Base-by-base conservation (phyloP, 2,113 vertebrate genomes). In the Brienomyrus longianalis region DNA sequence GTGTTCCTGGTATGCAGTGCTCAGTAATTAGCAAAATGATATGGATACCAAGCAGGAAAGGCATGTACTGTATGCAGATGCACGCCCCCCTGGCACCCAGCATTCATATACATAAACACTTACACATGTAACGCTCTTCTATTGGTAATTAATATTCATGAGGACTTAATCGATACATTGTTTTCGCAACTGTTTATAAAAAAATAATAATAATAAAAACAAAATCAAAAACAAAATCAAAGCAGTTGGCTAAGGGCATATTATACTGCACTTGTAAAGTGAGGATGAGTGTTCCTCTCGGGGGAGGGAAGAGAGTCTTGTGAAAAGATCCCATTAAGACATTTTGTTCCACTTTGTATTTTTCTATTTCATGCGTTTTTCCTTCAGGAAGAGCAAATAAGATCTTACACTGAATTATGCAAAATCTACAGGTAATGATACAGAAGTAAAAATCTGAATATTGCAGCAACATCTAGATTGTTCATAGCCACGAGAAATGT, bases 91-190 rank as follows among this genome's bases (percentile, higher is more conserved):
- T 8, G 6, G 54, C 3, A 19, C 19, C 54, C 19, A 21, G 91
- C 91, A 90, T 88, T 87, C 89, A 89, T 87, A 59, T 50, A 91
- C 92, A 92, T 91, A 87, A 88, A 45, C 92, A 90, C 88, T 90
- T 89, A 92, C 92, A 92, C 90, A 88, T 31, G 83, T 45, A 43
- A 9, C 3, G 31, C 90, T 70, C 88, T 52, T 43, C 39, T 13
- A 45, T 35, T 21, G n/a, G 15, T 31, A 31, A 31, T 45, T 21
- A n/a, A n/a, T 9, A 83, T 19, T 39, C 80, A 74, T 31, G 3
- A 31, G 9, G 3, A 35, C 66, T 74, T 31, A 74, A 74, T 83
- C 39, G n/a, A 43, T 83, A 45, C 45, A 17, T 11, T 23, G 17
- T 21, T 45, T 43, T 83, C 35, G 3, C 21, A 45, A 45, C 62